phyloP scores from a whole-genome alignment of 2,113 vertebrate species.

The Sminthopsis crassicaudata region DNA sequence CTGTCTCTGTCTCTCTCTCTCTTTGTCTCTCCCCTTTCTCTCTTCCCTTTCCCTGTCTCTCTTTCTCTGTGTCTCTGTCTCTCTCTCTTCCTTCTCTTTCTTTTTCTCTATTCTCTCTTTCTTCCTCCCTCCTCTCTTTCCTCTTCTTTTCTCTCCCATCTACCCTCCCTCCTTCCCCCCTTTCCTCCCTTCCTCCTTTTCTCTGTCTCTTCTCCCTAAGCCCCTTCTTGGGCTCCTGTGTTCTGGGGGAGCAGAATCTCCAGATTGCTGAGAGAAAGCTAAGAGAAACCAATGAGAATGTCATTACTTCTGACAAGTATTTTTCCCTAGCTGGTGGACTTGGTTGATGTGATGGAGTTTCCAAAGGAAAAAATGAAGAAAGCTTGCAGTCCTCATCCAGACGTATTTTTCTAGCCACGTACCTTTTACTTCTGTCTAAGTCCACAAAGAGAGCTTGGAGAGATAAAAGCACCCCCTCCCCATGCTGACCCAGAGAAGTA shows the following conservation, averaged over 20 bases:
- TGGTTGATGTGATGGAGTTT: background rate
- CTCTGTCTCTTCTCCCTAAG: background rate
- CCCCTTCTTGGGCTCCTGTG: background rate
- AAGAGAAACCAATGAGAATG: background rate
- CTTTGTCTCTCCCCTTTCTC: too few species aligned
- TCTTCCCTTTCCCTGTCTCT: too few species aligned
- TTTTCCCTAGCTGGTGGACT: background rate
- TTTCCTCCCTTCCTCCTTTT: background rate
- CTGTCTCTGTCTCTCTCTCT: too few species aligned
- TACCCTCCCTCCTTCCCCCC: too few species aligned
- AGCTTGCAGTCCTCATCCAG: background rate
- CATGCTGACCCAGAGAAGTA: background rate
- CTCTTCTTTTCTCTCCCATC: background rate
- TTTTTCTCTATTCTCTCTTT: background rate
- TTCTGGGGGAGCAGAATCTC: background rate
- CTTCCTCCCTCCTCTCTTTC: background rate
- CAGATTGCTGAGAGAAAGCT: background rate
- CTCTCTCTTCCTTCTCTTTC: background rate
- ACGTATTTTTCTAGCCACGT: background rate
- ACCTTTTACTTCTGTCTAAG: background rate
- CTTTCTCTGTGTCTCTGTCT: too few species aligned
- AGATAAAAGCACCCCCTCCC: background rate
- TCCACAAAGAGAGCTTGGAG: background rate
- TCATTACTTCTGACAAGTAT: background rate
- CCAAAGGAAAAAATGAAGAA: background rate